Evolutionary conservation across 2,888 invertebrate species (phyloP).

Genomic region (Panopea generosa): DNA sequence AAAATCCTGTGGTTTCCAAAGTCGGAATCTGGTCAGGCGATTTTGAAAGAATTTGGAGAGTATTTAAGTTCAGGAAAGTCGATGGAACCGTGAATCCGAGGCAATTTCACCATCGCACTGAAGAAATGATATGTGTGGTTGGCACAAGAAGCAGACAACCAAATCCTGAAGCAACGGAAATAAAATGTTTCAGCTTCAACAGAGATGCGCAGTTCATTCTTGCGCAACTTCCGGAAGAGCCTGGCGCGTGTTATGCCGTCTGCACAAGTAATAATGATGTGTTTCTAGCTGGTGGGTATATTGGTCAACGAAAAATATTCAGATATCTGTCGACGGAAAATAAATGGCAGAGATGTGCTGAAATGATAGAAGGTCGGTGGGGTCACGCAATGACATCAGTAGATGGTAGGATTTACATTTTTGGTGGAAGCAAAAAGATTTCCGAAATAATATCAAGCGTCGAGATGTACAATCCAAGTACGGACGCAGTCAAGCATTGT

Average conservation of each 20-base stretch:
- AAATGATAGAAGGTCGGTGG: slow-evolving; percentile 59
- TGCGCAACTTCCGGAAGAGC: slow-evolving; percentile 61
- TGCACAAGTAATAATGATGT: slow-evolving; percentile 55
- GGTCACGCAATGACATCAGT: slow-evolving; percentile 56
- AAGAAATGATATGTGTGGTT: slow-evolving; percentile 63
- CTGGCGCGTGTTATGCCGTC: slow-evolving; percentile 64
- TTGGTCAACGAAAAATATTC: slow-evolving; percentile 45
- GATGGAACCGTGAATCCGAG: slow-evolving; percentile 1
- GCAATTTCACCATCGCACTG: slow-evolving; percentile 49
- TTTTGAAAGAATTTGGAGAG: slow-evolving; percentile 15
- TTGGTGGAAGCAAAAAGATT: slow-evolving; percentile 60
- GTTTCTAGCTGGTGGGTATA: slow-evolving; percentile 63
- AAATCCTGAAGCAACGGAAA: slow-evolving; percentile 65
- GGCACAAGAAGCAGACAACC: slow-evolving; percentile 65
- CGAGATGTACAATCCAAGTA: slow-evolving; percentile 49
- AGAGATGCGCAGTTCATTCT: slow-evolving; percentile 48
- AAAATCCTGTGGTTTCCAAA: slow-evolving; percentile 23
- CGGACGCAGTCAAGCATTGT: slow-evolving; percentile 32
- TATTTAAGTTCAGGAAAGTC: background rate
- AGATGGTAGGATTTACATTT: slow-evolving; percentile 38
- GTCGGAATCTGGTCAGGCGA: slow-evolving; percentile 18
- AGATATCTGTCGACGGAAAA: slow-evolving; percentile 52
- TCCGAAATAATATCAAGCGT: slow-evolving; percentile 49
- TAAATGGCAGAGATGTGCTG: slow-evolving; percentile 48
- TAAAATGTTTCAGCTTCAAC: slow-evolving; percentile 62